phyloP scores from a whole-genome alignment of 2,888 invertebrate species.

The Steinernema carpocapsae region DNA sequence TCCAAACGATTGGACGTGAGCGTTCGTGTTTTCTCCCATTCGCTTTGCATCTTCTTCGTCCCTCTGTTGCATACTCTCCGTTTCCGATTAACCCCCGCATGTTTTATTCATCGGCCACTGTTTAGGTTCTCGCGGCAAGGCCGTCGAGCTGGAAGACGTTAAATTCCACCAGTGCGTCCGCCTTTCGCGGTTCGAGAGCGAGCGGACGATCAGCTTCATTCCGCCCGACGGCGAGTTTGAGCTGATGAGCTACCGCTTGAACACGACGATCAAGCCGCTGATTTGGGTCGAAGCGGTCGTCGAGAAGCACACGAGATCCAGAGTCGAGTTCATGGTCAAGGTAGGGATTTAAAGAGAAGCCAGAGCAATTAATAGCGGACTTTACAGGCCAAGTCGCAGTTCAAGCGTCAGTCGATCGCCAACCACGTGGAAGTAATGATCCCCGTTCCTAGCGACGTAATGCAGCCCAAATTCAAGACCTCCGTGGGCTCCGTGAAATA shows the following conservation, averaged over 20 bases:
- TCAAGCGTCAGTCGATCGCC: constrained; percentile 93
- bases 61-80: constrained; percentile 36
- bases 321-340: constrained; percentile 98
- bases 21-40: not conserved
- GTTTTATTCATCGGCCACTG: no score
- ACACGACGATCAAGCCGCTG: constrained; percentile 93
- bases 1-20: constrained; percentile 87
- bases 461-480: constrained; percentile 86
- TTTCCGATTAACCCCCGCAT: no score
- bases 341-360: constrained; percentile 42
- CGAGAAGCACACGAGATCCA: constrained; percentile 92
- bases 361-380: not conserved
- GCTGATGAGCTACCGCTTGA: constrained; percentile 93
- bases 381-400: constrained; percentile 86
- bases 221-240: constrained; percentile 99
- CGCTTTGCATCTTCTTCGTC: not conserved
- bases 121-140: constrained; percentile 78
- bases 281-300: constrained; percentile 99
- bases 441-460: constrained; percentile 89
- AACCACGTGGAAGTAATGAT: constrained; percentile 97
- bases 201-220: constrained; percentile 88
- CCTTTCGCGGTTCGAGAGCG: constrained; percentile 94
- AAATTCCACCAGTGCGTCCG: constrained; percentile 98
- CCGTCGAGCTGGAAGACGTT: constrained; percentile 95
- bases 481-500: constrained; percentile 79